phyloP scores from a whole-genome alignment of 2,113 vertebrate genomes.

The Pycnonotus jocosus region DNA sequence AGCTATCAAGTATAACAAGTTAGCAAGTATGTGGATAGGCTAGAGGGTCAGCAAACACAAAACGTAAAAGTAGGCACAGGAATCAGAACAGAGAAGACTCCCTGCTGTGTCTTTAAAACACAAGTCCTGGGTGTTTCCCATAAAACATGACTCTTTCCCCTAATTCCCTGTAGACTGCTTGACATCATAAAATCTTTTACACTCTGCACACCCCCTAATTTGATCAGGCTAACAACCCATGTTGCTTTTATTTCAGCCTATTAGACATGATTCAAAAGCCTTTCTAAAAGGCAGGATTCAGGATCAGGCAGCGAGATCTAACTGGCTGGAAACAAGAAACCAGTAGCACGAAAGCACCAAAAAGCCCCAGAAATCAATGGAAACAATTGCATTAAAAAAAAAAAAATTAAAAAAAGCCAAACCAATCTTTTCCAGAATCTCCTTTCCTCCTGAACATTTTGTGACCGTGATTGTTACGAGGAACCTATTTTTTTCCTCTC shows the following conservation, averaged over 20 bases:
- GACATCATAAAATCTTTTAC: not conserved
- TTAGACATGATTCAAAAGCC: not conserved
- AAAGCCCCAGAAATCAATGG: not conserved
- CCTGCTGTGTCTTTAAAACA: not conserved
- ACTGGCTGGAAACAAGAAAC: not conserved
- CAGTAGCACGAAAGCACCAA: not conserved
- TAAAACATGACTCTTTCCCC: not conserved
- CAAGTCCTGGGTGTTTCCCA: not conserved
- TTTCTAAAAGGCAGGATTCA: not conserved
- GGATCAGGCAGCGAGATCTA: not conserved
- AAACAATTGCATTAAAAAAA: constrained; percentile 13
- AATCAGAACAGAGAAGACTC: not conserved
- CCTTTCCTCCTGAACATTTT: constrained; percentile 56
- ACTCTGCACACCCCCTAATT: not conserved
- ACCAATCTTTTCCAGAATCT: constrained; percentile 9
- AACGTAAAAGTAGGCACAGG: not conserved
- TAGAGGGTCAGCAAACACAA: not conserved
- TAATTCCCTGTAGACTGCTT: not conserved
- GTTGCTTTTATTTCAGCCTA: constrained; percentile 1
- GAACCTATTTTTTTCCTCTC: not conserved
- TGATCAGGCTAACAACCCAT: not conserved
- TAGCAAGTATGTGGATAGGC: not conserved
- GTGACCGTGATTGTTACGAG: not conserved
- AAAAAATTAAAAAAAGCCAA: not conserved
- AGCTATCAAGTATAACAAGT: not conserved